phyloP scores from a whole-genome alignment of 2,797 vertebrate species.

The Euthynnus affinis region DNA sequence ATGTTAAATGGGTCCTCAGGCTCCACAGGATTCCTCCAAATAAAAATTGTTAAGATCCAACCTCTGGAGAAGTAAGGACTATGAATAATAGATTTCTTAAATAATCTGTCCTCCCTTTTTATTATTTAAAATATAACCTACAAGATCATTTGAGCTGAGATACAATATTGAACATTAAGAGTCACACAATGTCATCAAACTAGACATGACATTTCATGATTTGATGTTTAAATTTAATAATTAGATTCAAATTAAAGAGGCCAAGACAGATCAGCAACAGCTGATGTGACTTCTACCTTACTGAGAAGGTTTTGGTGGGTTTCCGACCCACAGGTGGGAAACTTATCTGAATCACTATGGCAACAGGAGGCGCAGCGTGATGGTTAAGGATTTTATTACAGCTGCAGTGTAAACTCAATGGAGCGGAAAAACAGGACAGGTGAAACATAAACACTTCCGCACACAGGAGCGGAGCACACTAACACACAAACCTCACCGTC shows the following conservation, averaged over 20 bases:
- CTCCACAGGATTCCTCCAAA: no score
- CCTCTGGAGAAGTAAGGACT: no score
- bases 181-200: background rate
- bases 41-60: no score
- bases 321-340: slow-evolving; percentile 36
- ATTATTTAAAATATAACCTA: background rate
- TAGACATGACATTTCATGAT: background rate
- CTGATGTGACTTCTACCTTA: background rate
- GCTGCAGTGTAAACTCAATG: slow-evolving; percentile 37
- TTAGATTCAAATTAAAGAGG: background rate
- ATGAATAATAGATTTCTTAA: background rate
- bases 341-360: slow-evolving; percentile 64
- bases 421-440: slow-evolving; percentile 39
- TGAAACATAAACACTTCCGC: slow-evolving; percentile 23
- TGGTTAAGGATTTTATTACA: slow-evolving; percentile 41
- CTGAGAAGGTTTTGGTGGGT: background rate
- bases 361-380: slow-evolving; percentile 47
- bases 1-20: no score
- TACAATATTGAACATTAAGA: background rate
- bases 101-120: background rate
- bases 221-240: background rate
- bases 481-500: slow-evolving; percentile 2
- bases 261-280: background rate
- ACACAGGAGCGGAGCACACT: background rate
- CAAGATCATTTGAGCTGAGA: background rate